Evolutionary conservation across 2,888 invertebrate species (phyloP).

Genomic region (Hypselothyrea guttata): DNA sequence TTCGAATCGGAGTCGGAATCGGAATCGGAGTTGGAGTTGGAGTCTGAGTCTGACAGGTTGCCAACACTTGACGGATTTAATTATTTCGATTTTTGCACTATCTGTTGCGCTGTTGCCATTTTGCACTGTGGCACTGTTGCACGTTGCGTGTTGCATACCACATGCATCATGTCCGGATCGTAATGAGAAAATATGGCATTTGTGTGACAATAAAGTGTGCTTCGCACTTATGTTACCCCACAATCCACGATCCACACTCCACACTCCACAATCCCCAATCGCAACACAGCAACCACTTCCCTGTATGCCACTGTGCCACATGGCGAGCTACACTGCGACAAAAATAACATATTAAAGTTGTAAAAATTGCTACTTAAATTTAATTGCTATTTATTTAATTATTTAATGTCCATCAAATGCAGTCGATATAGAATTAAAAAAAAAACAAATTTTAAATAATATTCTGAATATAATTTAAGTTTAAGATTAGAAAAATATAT

Average conservation of each 20-base stretch:
- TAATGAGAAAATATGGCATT: slow-evolving; percentile 82
- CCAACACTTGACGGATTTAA: slow-evolving; percentile 82
- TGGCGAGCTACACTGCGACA: not conserved
- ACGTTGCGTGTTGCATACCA: slow-evolving; percentile 79
- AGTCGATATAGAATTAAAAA: no score
- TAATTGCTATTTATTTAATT: no score
- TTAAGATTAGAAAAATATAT: no score
- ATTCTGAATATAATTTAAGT: no score
- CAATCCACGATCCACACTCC: slow-evolving; percentile 13
- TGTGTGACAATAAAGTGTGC: slow-evolving; percentile 82
- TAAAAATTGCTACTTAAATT: no score
- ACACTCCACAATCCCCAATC: not conserved
- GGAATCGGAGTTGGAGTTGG: not conserved
- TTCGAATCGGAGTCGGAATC: not conserved
- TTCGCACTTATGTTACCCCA: slow-evolving; percentile 81
- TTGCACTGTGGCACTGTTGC: not conserved
- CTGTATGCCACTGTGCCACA: slow-evolving; percentile 14
- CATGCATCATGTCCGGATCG: slow-evolving; percentile 81
- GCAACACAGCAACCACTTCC: not conserved
- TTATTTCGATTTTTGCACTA: slow-evolving; percentile 77
- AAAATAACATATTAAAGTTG: no score
- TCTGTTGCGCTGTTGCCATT: not conserved
- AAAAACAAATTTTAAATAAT: no score
- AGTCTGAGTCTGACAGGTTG: slow-evolving; percentile 54
- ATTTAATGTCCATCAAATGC: no score